These are phyloP conservation scores for Chlorops oryzae DNA, from an alignment of 1,140 invertebrate genomes.

Conservation along the genomic window DNA sequence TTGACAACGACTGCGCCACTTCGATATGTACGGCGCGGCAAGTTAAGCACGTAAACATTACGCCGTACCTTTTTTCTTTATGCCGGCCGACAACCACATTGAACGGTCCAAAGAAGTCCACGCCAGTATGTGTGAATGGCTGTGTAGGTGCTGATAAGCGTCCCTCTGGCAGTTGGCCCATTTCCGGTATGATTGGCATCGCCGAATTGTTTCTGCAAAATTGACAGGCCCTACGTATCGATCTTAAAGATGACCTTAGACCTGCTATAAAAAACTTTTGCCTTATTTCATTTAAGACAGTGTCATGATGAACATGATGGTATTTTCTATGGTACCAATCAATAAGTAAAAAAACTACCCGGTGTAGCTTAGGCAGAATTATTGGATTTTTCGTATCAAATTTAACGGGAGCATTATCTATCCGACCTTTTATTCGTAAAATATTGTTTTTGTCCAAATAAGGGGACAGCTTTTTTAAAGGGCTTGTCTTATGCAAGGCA, in stretches of 20 bases:
- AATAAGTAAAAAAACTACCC: too few species aligned
- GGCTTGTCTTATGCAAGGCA: too few species aligned
- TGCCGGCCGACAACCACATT: constrained; percentile 15
- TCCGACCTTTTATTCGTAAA: too few species aligned
- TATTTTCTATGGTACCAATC: too few species aligned
- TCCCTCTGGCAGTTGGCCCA: constrained; percentile 1
- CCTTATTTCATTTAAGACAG: constrained; percentile 1
- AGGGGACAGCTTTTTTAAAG: too few species aligned
- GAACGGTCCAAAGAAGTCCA: constrained; percentile 16
- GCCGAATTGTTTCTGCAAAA: background rate
- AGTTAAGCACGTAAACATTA: constrained; percentile 21
- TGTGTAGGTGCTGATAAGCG: constrained; percentile 1
- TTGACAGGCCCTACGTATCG: background rate
- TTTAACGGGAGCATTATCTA: too few species aligned
- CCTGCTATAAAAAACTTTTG: background rate
- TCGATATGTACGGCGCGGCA: constrained; percentile 22
- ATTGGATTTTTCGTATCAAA: too few species aligned
- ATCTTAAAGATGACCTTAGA: background rate
- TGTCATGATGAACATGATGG: too few species aligned
- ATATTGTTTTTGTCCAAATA: too few species aligned
- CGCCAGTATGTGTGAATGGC: constrained; percentile 9
- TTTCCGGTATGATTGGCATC: constrained; percentile 4
- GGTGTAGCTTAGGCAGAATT: too few species aligned
- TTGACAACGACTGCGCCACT: constrained; percentile 12
- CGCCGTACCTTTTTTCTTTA: constrained; percentile 22